Percentiles rank a stretch among this genome's conserved stretches.
These are phyloP conservation scores for Actias luna DNA, from an alignment of 2,888 invertebrate species.

Conservation along the genomic window DNA sequence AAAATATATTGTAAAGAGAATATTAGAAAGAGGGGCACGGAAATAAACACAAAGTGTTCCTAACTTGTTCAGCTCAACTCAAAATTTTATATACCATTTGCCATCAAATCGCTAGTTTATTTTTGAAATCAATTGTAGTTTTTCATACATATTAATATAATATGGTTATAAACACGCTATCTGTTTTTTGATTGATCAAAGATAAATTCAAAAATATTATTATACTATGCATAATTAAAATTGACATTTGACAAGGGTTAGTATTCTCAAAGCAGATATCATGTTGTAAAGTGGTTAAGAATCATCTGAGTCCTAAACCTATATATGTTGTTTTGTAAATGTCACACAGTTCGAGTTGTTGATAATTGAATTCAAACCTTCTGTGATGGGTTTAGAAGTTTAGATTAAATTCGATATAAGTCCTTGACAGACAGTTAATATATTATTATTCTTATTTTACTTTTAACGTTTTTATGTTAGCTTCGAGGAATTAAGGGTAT, in stretches of 20 bases:
- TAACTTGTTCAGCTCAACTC: too few species aligned
- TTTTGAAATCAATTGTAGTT: too few species aligned
- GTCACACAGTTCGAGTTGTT: constrained; percentile 56
- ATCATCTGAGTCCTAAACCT: constrained; percentile 33
- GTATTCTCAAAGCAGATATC: constrained; percentile 12
- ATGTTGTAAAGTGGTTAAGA: constrained; percentile 28
- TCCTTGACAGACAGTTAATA: constrained; percentile 20
- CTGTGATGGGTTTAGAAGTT: constrained; percentile 27
- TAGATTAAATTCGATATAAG: constrained; percentile 36
- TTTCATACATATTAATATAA: too few species aligned
- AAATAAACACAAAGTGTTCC: too few species aligned
- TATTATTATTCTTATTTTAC: neutral
- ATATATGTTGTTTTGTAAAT: constrained; percentile 51
- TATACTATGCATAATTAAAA: constrained; percentile 49
- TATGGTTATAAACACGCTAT: too few species aligned
- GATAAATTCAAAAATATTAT: constrained; percentile 25
- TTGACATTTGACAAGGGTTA: constrained; percentile 43
- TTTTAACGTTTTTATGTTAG: neutral
- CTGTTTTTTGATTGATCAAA: constrained; percentile 26
- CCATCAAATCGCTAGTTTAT: too few species aligned
- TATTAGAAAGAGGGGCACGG: too few species aligned
- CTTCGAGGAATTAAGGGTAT: neutral
- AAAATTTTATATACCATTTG: too few species aligned
- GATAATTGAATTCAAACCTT: constrained; percentile 56
- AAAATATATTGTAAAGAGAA: too few species aligned